Evolutionary conservation across 1,140 invertebrate species (phyloP), one percentile per base, ranked within the genome.

Genomic region (Neomicropteryx cornuta): DNA sequence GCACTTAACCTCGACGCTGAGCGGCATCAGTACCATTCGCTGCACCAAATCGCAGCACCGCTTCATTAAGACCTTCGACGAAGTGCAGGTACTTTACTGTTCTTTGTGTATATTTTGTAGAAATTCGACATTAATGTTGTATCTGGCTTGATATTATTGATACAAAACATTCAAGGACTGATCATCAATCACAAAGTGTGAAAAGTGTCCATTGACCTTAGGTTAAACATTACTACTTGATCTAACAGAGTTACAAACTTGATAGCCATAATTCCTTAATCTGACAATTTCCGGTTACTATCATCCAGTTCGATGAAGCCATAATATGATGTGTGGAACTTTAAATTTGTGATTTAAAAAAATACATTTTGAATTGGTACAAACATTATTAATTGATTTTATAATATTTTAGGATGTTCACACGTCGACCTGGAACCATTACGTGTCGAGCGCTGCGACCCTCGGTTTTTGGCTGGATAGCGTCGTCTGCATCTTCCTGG

Each of bases 1-100:
- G 0, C 86, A 92, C 43, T 69, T 92, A 20, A 83, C 78, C 18
- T 73, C 85, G 0, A 80, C 83, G 0, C 49, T 92, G 2, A 76
- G 80, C 45, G 89, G 89, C 2, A 62, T 92, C 3, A 73, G 78
- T 34, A 90, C 87, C 0, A 87, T 94, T 23, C 66, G 87, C 37
- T 83, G 87, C 4, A 76, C 78, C 19, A 68, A 72, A 13, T 63
- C 73, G 4, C 68, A 85, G 51, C 63, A 72, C 41, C 63, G 77
- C 35, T 70, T 93, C 39, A 73, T 75, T 47, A 70, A 81, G 40
- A 74, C 83, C 44, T 85, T 86, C 45, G 80, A 85, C 53, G 51
- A 51, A 14, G 63, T 71, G 42, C 61, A 64, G 50, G 60, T 61
- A 49, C n/a, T n/a, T n/a, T 37, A 34, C 13, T 6, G 23, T 6